Evolutionary conservation across 1,140 invertebrate genomes (phyloP).

Genomic region (Heliconius nattereri): DNA sequence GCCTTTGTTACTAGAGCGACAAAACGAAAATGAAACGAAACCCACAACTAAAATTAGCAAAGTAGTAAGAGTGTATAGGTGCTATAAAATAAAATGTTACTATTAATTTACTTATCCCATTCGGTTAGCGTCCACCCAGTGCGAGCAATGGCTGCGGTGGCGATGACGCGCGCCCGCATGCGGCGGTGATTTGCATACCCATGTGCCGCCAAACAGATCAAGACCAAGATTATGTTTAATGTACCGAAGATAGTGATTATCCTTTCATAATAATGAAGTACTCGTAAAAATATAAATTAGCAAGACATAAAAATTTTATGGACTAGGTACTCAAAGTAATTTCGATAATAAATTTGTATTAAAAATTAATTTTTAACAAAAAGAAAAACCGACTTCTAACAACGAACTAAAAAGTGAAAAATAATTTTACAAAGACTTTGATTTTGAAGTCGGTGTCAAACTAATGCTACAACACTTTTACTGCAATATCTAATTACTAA

Average conservation of each 20-base stretch:
- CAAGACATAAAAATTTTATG: background rate
- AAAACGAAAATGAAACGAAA: too few species aligned
- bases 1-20: too few species aligned
- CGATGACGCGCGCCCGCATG: conserved; percentile 61
- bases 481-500: too few species aligned
- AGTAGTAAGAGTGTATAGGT: background rate
- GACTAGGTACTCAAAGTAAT: background rate
- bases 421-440: too few species aligned
- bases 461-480: too few species aligned
- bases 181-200: conserved; percentile 75
- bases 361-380: too few species aligned
- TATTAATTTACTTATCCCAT: background rate
- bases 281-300: conserved; percentile 13
- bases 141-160: conserved; percentile 41
- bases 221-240: conserved; percentile 20
- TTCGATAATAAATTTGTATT: background rate
- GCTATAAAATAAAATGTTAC: background rate
- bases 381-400: too few species aligned
- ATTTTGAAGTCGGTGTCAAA: too few species aligned
- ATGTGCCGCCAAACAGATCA: conserved; percentile 38
- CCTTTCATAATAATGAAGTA: conserved; percentile 9
- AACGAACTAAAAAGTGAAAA: too few species aligned
- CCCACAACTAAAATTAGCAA: background rate
- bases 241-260: conserved; percentile 4
- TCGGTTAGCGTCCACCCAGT: conserved; percentile 24